These are phyloP conservation scores for Lycocerus yunnanus DNA, from an alignment of 2,888 invertebrate species.

Conservation along the genomic window DNA sequence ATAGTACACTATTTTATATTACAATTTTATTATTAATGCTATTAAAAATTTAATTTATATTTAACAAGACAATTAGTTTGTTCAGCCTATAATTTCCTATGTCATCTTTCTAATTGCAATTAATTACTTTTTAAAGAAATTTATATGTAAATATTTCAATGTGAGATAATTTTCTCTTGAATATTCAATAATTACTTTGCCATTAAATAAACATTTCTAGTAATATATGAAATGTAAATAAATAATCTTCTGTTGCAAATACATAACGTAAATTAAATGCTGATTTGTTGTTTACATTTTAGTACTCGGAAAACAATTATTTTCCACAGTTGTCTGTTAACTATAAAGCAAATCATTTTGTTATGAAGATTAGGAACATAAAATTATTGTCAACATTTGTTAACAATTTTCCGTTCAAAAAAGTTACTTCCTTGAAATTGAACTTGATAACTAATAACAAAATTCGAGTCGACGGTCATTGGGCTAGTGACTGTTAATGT, in stretches of 20 bases:
- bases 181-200: neutral
- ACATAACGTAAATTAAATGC: neutral
- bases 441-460: too few relatives aligned
- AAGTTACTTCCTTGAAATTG: too few relatives aligned
- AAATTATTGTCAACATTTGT: too few relatives aligned
- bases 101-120: neutral
- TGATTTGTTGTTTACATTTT: neutral
- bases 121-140: neutral
- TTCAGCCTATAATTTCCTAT: neutral
- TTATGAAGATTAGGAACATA: neutral
- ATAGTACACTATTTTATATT: too few relatives aligned
- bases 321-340: neutral
- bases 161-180: neutral
- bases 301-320: neutral
- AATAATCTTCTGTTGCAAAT: neutral
- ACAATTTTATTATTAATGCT: too few relatives aligned
- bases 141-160: neutral
- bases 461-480: too few relatives aligned
- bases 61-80: neutral
- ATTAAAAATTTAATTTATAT: neutral
- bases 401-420: too few relatives aligned
- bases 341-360: neutral
- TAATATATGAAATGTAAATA: neutral
- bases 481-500: too few relatives aligned
- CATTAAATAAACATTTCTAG: neutral